Percentiles rank a stretch among this genome's conserved stretches.
These are phyloP conservation scores for Propithecus coquereli DNA, from an alignment of 2,113 vertebrate species.

Conservation along the genomic window DNA sequence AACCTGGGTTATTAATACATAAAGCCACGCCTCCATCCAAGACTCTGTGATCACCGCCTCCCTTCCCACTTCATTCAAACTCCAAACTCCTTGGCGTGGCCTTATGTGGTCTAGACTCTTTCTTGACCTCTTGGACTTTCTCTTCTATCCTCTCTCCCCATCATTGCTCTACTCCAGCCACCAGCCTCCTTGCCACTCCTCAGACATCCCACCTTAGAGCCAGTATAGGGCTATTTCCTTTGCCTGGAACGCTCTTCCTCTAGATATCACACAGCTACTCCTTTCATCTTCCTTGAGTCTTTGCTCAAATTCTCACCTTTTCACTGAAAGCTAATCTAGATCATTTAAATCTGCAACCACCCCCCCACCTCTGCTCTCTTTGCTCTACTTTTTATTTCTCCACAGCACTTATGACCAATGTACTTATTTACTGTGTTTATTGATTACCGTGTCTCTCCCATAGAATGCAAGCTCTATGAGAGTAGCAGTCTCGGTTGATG, in stretches of 20 bases:
- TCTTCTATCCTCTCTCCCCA: background rate
- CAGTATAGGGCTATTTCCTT: background rate
- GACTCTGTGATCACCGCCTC: accelerated
- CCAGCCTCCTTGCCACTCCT: background rate
- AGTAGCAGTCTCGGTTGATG: background rate
- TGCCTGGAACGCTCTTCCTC: background rate
- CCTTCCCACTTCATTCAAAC: background rate
- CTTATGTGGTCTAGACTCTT: background rate
- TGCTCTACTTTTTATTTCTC: background rate
- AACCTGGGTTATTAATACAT: background rate
- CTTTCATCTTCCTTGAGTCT: background rate
- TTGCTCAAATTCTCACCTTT: background rate
- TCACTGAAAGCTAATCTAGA: background rate
- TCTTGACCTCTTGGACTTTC: background rate
- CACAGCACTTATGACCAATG: background rate
- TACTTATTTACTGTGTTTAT: background rate
- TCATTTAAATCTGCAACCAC: background rate
- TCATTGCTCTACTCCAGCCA: background rate
- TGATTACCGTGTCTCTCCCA: background rate
- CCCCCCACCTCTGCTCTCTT: background rate
- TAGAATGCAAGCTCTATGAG: background rate
- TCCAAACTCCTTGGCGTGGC: background rate
- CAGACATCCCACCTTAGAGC: background rate
- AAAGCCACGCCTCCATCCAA: background rate
- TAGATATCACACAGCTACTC: background rate